Conservation (phyloP, 1,140 invertebrate species). For the Rhopalosiphum maidis region DNA sequence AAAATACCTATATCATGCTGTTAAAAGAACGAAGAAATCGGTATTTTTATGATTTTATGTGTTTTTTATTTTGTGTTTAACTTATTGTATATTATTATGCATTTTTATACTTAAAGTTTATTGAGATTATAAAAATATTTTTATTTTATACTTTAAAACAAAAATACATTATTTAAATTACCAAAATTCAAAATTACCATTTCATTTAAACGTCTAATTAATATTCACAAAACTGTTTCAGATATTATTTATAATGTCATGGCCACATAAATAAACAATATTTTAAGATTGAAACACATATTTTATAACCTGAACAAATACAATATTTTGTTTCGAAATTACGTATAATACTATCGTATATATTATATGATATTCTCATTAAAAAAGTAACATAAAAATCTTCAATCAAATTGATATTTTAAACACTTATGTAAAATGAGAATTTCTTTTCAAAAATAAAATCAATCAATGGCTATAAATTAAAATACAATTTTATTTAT, state of each 20-base stretch:
- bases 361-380: background rate
- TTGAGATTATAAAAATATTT: background rate
- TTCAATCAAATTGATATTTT: background rate
- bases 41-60: background rate
- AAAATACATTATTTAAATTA: background rate
- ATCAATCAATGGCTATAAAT: too few relatives aligned
- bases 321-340: background rate
- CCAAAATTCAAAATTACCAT: background rate
- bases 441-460: background rate
- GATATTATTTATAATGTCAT: background rate
- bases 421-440: background rate
- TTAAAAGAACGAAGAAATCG: background rate
- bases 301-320: background rate
- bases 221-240: background rate
- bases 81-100: background rate
- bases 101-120: too few relatives aligned
- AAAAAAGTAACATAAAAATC: background rate
- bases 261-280: too few relatives aligned
- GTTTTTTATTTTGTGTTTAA: background rate
- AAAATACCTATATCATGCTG: background rate
- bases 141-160: background rate
- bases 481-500: too few relatives aligned
- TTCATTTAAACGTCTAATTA: background rate
- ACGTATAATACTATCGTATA: background rate
- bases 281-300: background rate